Evolutionary conservation across 2,797 vertebrate species (phyloP), one percentile per base, ranked within the genome.

Genomic region (Peromyscus nudipes): DNA sequence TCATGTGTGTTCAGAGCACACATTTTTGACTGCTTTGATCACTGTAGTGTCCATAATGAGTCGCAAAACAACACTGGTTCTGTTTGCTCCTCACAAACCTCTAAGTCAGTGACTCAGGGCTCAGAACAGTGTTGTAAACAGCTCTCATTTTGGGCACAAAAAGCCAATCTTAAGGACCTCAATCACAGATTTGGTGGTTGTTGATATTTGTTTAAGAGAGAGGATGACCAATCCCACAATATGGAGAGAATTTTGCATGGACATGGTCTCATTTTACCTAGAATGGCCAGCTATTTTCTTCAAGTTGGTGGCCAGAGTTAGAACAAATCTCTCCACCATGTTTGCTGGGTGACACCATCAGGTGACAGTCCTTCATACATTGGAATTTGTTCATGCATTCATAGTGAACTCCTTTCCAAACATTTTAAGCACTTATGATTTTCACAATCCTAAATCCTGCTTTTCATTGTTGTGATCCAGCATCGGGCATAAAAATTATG

Each of bases 391-490:
- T 76, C 13, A 52, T 14, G 65, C 13, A 25, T 82, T 73, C 1
- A 7, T 12, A 34, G 11, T 43, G 27, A 80, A 27, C 1, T 0
- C 6, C 43, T 92, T 85, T 46, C 29, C 40, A 93, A 43, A 84
- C 4, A 23, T 49, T 9, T 46, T 52, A 62, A 77, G 23, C 13
- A 25, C 13, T 88, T 64, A 11, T 3, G 4, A 29, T 49, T 91
- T 92, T 91, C 49, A 21, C 52, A 89, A 40, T 69, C 27, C 37
- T 87, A 75, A 82, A 52, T 55, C 37, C 11, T 91, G 4, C 0
- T 89, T 82, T 94, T 95, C n/a, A 34, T n/a, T 96, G 93, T 27
- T 89, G 13, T 49, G 69, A 73, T 40, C 3, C 1, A 86, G 23
- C 49, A 40, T 85, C 25, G 6, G 90, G 27, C 5, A 2, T 67